These are phyloP conservation scores for Clinocottus analis DNA, from an alignment of 2,113 vertebrate species.

Conservation along the genomic window DNA sequence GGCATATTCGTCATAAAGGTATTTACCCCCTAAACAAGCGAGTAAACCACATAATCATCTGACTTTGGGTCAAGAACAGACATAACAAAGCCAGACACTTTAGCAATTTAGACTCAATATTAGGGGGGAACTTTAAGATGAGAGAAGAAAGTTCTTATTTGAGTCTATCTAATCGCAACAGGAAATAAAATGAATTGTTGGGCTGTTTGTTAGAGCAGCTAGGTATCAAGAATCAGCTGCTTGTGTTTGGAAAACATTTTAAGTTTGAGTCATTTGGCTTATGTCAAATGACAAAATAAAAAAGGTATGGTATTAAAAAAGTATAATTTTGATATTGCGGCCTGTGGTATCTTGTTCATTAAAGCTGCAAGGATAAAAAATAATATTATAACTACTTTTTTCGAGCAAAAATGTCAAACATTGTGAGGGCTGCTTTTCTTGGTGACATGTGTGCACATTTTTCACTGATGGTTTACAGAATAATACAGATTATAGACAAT, in stretches of 20 bases:
- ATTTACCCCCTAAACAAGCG: conserved; percentile 25
- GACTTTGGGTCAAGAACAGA: background rate
- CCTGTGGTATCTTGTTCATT: background rate
- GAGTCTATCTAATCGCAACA: background rate
- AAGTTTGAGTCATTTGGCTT: background rate
- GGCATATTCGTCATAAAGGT: conserved; percentile 1
- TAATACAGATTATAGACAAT: background rate
- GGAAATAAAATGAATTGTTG: background rate
- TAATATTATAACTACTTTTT: background rate
- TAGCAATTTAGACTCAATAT: conserved; percentile 27
- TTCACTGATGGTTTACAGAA: background rate
- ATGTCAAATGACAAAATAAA: background rate
- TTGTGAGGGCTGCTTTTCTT: background rate
- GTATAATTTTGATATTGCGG: background rate
- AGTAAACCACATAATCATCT: conserved; percentile 13
- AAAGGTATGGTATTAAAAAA: background rate
- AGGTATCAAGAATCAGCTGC: background rate
- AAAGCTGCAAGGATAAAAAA: background rate
- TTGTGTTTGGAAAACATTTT: background rate
- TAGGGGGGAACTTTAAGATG: background rate
- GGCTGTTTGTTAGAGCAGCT: background rate
- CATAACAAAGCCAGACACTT: conserved; percentile 11
- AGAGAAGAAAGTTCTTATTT: background rate
- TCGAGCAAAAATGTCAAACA: background rate
- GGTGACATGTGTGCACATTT: too few relatives aligned